phyloP scores from a whole-genome alignment of 2,113 vertebrate species.

The Pogonocichla stellata region DNA sequence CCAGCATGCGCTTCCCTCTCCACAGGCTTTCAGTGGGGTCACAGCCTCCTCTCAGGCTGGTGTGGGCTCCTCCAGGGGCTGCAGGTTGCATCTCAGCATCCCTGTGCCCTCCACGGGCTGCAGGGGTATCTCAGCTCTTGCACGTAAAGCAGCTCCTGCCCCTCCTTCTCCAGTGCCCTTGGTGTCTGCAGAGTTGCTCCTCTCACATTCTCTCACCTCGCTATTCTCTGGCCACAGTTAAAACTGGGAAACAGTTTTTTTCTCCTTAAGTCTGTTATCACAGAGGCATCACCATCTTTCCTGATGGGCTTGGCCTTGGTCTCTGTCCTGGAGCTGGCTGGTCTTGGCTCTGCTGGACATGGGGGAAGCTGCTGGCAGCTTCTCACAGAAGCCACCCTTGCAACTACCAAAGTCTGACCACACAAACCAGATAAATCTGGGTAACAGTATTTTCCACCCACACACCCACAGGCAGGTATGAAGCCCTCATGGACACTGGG shows the following conservation, averaged over 20 bases:
- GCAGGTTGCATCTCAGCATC: neutral
- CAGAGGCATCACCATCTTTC: neutral
- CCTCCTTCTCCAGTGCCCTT: neutral
- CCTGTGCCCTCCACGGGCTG: neutral
- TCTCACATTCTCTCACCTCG: neutral
- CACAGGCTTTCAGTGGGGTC: rapidly evolving
- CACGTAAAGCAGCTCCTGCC: neutral
- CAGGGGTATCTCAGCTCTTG: neutral
- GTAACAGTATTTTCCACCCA: neutral
- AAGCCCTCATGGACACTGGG: rapidly evolving
- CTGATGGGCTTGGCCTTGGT: neutral
- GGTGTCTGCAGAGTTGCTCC: neutral
- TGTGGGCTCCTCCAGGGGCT: neutral
- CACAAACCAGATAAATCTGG: rapidly evolving
- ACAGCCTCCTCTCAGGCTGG: neutral
- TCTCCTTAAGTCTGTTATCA: neutral
- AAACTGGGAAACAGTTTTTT: neutral
- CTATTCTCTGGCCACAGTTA: neutral
- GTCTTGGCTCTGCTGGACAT: rapidly evolving
- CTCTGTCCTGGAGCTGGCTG: neutral
- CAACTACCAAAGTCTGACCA: neutral
- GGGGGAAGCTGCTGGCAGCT: neutral
- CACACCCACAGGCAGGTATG: too few species aligned
- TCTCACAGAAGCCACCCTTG: neutral
- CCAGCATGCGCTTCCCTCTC: neutral